Evolutionary conservation across 2,888 invertebrate genomes (phyloP), one percentile per base, ranked within the genome.

Genomic region (Plutella xylostella): DNA sequence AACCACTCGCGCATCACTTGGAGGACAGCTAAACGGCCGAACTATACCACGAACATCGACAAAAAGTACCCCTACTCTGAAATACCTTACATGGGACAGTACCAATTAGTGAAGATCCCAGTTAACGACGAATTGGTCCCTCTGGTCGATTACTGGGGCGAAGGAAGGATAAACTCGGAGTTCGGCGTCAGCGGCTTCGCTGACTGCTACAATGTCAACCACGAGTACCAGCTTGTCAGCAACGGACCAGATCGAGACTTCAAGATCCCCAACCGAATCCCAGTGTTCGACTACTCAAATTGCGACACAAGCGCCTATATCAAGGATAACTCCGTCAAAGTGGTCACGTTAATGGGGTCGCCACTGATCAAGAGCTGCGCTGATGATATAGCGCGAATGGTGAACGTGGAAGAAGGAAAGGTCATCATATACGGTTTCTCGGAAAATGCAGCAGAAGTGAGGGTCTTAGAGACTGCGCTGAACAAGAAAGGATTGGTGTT

Each of bases 61-160:
- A 58, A 57, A 50, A 15, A 34, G 1, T 70, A 55, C 38, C 65
- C 64, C 1, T 70, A 70, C 46, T 68, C 70, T 1, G 70, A 70
- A 48, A 54, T 61, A 6, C 69, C 70, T 2, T 65, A 53, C 49
- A 48, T 70, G 9, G 67, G 68, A 5, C 52, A 64, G 20, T 68
- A 68, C 45, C 48, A 63, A 31, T 45, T 69, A 17, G 48, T 61
- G 0, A 61, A 60, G 49, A 47, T 70, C 22, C 70, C 70, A 6
- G 34, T 43, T 0, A 22, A 30, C 1, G 45, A 51, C 0, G 22
- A 48, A 2, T 41, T 63, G 3, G 46, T 68, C 3, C 58, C 65
- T 2, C 61, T 60, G 41, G 59, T 70, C 1, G 68, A 69, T 50
- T 70, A 70, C 33, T 70, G 69, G 69, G 68, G 70, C 2, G 68